Evolutionary conservation across 2,888 invertebrate genomes (phyloP).

Genomic region (Margaritifera margaritifera): DNA sequence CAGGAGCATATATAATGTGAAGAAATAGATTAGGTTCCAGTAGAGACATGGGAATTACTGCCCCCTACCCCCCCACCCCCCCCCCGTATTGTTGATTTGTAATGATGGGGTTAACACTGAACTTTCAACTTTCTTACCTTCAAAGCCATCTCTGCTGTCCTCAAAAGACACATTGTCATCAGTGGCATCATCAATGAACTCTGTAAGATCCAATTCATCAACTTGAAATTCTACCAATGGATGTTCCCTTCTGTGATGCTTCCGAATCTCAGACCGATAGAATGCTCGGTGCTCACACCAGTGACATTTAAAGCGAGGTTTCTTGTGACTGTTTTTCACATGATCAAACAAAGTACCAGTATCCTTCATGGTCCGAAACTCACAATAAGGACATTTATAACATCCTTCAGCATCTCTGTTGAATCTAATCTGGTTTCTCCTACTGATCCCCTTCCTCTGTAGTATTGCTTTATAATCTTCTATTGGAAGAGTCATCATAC

Average conservation of each 20-base stretch:
- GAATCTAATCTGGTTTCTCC: slow-evolving; percentile 21
- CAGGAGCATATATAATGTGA: too few relatives aligned
- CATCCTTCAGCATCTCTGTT: slow-evolving; percentile 25
- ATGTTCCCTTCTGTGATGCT: slow-evolving; percentile 40
- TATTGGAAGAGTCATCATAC: slow-evolving; percentile 37
- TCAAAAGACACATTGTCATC: slow-evolving; percentile 11
- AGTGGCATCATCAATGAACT: slow-evolving; percentile 20
- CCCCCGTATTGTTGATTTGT: too few relatives aligned
- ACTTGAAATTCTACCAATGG: slow-evolving; percentile 24
- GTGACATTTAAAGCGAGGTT: slow-evolving; percentile 40
- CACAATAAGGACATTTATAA: slow-evolving; percentile 31
- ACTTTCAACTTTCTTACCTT: too few relatives aligned
- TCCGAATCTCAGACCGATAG: slow-evolving; percentile 37
- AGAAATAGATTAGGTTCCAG: too few relatives aligned
- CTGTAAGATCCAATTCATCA: slow-evolving; percentile 32
- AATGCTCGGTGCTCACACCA: slow-evolving; percentile 37
- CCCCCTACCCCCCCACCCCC: too few relatives aligned
- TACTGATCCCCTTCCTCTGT: slow-evolving; percentile 39
- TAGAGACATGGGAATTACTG: too few relatives aligned
- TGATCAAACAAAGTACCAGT: slow-evolving; percentile 35
- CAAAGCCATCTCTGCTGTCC: not conserved
- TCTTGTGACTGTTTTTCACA: slow-evolving; percentile 39
- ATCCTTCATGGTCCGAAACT: slow-evolving; percentile 25
- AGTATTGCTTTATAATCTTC: slow-evolving; percentile 34
- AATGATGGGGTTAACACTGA: too few relatives aligned